Evolutionary conservation across 2,888 invertebrate species (phyloP), one percentile per base, ranked within the genome.

Genomic region (Timandra comae): DNA sequence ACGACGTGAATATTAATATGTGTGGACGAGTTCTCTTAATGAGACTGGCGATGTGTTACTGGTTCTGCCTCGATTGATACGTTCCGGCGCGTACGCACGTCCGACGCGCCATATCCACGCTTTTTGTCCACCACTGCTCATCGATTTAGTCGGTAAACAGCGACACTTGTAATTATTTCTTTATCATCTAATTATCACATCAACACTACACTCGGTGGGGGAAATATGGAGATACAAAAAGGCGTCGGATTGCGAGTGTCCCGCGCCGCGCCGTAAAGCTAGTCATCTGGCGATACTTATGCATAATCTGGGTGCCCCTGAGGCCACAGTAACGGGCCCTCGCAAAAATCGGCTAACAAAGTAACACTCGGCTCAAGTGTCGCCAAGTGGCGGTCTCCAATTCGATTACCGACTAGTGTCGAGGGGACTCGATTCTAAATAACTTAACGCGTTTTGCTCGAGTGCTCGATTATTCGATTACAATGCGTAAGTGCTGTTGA

Each of bases 401-500:
- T 79, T 82, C 82, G 80, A 81, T 82, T 84, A 82, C 74, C 50
- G 66, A 65, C 54, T 73, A 70, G 72, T 70, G 71, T 64, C 50
- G 63, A 74, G 75, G 64, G 73, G 61, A 59, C 67, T 66, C 66
- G 57, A 64, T 60, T 72, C 70, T 68, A 75, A 75, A 78, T 77
- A 78, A 76, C 69, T 69, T 78, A 78, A 73, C 78, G 70, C 64
- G 60, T 67, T 76, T 75, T 67, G 49, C 65, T 72, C 71, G 73
- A 82, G 81, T 76, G 75, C 63, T 63, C 66, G 71, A 68, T 76
- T 75, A 84, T 80, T 77, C 80, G 81, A 79, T 80, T 80, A 81
- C 77, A 77, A 79, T 79, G 67, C 68, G 63, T 63, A 63, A 77
- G 76, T 70, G 77, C 65, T 55, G 64, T 66, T 53, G 58, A 61